Evolutionary conservation across 2,888 invertebrate genomes (phyloP).

Genomic region (Temnothorax ravouxi): DNA sequence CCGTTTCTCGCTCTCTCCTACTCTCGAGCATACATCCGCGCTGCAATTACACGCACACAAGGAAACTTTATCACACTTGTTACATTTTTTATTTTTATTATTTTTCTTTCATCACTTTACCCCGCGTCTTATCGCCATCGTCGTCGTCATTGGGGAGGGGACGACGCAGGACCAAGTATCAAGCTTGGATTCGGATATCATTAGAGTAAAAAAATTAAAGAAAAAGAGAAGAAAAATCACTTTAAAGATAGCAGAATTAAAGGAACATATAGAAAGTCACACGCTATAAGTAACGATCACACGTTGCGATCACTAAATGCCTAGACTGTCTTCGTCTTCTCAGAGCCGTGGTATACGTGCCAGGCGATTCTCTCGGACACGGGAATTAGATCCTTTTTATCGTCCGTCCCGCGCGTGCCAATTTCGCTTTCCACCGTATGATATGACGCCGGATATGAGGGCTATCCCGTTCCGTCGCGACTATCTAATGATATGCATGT

Average conservation of each 20-base stretch:
- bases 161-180: slow-evolving; percentile 46
- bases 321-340: slow-evolving; percentile 59
- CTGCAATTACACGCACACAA: slow-evolving; percentile 37
- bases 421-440: not conserved
- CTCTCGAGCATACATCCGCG: slow-evolving; percentile 45
- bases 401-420: not conserved
- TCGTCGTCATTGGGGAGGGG: not conserved
- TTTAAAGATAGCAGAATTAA: slow-evolving; percentile 66
- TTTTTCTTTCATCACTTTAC: slow-evolving; percentile 26
- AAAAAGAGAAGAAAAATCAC: slow-evolving; percentile 60
- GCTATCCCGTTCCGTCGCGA: slow-evolving; percentile 2
- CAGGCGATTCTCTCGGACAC: not conserved
- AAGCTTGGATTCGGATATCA: slow-evolving; percentile 47
- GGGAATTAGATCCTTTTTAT: not conserved
- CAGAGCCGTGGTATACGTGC: slow-evolving; percentile 37
- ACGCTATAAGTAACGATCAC: slow-evolving; percentile 75
- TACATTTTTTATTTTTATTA: not conserved
- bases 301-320: slow-evolving; percentile 63
- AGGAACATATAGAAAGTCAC: slow-evolving; percentile 75
- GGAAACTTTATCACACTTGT: slow-evolving; percentile 67
- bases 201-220: slow-evolving; percentile 52
- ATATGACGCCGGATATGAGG: slow-evolving; percentile 2
- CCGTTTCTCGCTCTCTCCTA: slow-evolving; percentile 34
- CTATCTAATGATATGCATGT: slow-evolving; percentile 43
- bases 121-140: slow-evolving; percentile 9